Percentiles rank a stretch among this genome's conserved stretches.
phyloP scores from a whole-genome alignment of 2,888 invertebrate genomes.

The Melanostoma mellinum region DNA sequence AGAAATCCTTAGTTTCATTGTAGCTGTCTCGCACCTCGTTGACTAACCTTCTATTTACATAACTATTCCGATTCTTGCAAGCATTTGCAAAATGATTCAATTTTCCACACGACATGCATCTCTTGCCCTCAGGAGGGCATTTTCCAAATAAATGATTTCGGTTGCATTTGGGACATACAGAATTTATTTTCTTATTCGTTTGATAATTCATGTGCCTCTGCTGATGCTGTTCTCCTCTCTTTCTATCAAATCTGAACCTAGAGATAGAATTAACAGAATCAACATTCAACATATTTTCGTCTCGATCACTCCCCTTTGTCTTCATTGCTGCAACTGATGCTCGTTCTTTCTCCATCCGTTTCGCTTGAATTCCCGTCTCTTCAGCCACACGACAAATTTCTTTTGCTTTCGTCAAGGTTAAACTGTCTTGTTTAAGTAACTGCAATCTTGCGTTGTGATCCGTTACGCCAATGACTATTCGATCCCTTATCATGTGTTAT shows the following conservation, averaged over 20 bases:
- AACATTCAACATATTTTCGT: neutral
- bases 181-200: neutral
- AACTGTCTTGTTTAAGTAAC: slow-evolving; percentile 12
- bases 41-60: slow-evolving; percentile 12
- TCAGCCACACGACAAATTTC: neutral
- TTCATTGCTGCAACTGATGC: slow-evolving; percentile 10
- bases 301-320: slow-evolving; percentile 8
- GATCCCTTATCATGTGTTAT: slow-evolving; percentile 26
- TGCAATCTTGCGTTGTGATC: slow-evolving; percentile 25
- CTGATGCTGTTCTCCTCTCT: slow-evolving; percentile 1
- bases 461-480: slow-evolving; percentile 17
- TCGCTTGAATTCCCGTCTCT: neutral
- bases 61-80: neutral
- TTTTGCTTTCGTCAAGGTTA: neutral
- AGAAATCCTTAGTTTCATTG: slow-evolving; percentile 20
- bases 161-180: neutral
- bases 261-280: neutral
- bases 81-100: slow-evolving; percentile 1
- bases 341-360: slow-evolving; percentile 4
- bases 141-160: slow-evolving; percentile 3
- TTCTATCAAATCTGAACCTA: neutral
- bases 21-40: slow-evolving; percentile 22
- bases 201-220: neutral
- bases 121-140: slow-evolving; percentile 2
- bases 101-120: slow-evolving; percentile 1